Conservation (phyloP, 1,140 invertebrate genomes). For the Dendroctonus valens region DNA sequence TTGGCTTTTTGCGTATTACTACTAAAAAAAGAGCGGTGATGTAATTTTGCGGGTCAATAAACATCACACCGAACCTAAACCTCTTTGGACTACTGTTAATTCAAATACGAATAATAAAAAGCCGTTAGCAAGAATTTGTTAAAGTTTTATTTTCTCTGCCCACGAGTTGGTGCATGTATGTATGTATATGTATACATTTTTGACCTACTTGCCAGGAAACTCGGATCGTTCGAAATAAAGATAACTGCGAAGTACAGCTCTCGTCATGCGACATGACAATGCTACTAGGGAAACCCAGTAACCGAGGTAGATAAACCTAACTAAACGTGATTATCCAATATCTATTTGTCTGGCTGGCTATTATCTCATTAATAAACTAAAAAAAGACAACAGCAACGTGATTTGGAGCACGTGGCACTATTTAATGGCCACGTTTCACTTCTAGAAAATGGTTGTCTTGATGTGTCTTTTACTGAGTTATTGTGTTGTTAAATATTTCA, state of each 20-base stretch:
- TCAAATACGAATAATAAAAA: slow-evolving; percentile 16
- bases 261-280: too few relatives aligned
- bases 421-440: slow-evolving; percentile 10
- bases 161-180: too few relatives aligned
- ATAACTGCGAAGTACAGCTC: too few relatives aligned
- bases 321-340: slow-evolving; percentile 12
- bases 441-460: background rate
- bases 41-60: slow-evolving; percentile 31
- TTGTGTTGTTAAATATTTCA: slow-evolving; percentile 2
- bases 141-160: too few relatives aligned
- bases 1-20: slow-evolving; percentile 2
- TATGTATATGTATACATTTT: too few relatives aligned
- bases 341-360: slow-evolving; percentile 12
- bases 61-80: slow-evolving; percentile 11
- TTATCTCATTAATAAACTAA: slow-evolving; percentile 23
- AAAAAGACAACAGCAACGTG: slow-evolving; percentile 25
- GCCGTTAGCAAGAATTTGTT: slow-evolving; percentile 4
- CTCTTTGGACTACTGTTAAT: slow-evolving; percentile 10
- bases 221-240: too few relatives aligned
- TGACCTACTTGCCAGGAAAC: too few relatives aligned
- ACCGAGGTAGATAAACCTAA: slow-evolving; percentile 7
- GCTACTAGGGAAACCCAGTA: slow-evolving; percentile 3
- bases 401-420: slow-evolving; percentile 22
- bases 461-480: background rate
- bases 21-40: slow-evolving; percentile 21